These are phyloP conservation scores for Dufourea novaeangliae DNA, from an alignment of 1,140 invertebrate species.

Conservation along the genomic window DNA sequence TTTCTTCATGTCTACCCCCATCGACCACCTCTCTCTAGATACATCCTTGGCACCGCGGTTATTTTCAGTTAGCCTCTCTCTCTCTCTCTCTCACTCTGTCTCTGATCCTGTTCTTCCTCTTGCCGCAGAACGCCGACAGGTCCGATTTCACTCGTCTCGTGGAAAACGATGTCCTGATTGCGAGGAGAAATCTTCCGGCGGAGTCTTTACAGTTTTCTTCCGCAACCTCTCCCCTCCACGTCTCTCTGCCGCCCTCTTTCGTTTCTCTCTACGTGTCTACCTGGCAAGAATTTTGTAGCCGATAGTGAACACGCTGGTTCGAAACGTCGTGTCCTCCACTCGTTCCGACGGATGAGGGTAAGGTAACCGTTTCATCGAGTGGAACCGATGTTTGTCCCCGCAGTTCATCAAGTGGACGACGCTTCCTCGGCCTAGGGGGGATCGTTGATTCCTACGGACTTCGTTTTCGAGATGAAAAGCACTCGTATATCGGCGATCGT, in stretches of 20 bases:
- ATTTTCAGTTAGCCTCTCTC: constrained; percentile 54
- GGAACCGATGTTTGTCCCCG: constrained; percentile 61
- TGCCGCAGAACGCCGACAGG: constrained; percentile 52
- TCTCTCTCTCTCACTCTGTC: too few relatives aligned
- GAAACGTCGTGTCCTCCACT: constrained; percentile 20
- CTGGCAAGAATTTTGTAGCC: constrained; percentile 36
- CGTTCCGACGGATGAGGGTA: constrained; percentile 30
- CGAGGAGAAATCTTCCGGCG: constrained; percentile 57
- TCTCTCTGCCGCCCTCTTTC: neutral
- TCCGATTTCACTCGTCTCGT: constrained; percentile 65
- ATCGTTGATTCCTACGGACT: constrained; percentile 46
- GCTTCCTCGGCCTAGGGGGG: constrained; percentile 30
- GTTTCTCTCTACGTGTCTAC: constrained; percentile 14
- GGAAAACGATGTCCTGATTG: constrained; percentile 69
- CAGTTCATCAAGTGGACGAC: constrained; percentile 53
- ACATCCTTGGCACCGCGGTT: constrained; percentile 33
- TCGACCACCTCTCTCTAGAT: constrained; percentile 9
- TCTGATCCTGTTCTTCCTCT: constrained; percentile 1
- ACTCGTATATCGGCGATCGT: constrained; percentile 9
- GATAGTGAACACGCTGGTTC: constrained; percentile 36
- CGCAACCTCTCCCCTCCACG: neutral
- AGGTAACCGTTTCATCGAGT: constrained; percentile 69
- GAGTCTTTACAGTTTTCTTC: constrained; percentile 40
- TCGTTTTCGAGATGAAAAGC: constrained; percentile 40
- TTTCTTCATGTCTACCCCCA: neutral